These are phyloP conservation scores for Acanthurus lineatus DNA, from an alignment of 2,797 vertebrate species.

Conservation along the genomic window DNA sequence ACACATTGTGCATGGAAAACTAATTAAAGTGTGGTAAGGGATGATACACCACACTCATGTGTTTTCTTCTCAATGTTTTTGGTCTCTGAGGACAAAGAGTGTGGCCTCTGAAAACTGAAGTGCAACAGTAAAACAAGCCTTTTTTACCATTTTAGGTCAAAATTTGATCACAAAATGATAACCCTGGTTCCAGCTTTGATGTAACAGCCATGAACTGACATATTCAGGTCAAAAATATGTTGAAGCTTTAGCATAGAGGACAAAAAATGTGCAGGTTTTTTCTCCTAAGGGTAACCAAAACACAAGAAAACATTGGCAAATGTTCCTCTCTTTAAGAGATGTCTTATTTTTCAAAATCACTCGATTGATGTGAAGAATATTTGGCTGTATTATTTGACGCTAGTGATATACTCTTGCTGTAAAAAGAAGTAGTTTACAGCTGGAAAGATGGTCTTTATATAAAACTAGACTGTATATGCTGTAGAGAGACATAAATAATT, in stretches of 20 bases:
- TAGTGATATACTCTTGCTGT: background rate
- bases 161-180: background rate
- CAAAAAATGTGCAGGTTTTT: background rate
- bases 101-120: constrained; percentile 34
- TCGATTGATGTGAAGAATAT: too few species aligned
- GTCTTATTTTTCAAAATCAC: background rate
- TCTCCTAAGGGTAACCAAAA: background rate
- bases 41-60: constrained; percentile 8
- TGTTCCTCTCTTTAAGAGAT: background rate
- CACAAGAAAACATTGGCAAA: too few species aligned
- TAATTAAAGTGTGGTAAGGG: constrained; percentile 23
- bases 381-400: background rate
- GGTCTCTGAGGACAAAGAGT: constrained; percentile 13
- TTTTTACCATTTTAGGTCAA: background rate
- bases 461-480: too few species aligned
- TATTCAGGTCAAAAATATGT: background rate
- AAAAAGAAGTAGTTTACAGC: too few species aligned
- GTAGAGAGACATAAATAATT: too few species aligned
- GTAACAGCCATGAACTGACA: background rate
- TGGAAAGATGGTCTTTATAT: too few species aligned
- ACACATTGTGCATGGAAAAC: constrained; percentile 62
- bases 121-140: constrained; percentile 17
- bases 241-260: background rate
- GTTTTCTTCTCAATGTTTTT: constrained; percentile 33
- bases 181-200: background rate